Evolutionary conservation across 2,888 invertebrate genomes (phyloP).

Genomic region (Eugnorisma glareosa): DNA sequence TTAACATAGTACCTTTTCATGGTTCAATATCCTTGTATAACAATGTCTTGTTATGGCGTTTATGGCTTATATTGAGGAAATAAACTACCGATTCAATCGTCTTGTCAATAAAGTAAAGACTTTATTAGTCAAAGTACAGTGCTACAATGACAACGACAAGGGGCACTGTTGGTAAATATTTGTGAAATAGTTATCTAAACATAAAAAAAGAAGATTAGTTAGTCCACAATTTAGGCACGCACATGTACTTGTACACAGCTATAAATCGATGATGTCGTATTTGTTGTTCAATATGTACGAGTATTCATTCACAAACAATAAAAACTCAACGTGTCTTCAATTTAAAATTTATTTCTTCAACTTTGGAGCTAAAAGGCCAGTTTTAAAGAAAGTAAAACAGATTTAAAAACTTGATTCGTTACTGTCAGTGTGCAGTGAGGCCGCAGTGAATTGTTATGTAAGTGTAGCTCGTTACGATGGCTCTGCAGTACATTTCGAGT

Average conservation of each 20-base stretch:
- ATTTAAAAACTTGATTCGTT: constrained; percentile 17
- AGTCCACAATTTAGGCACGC: neutral
- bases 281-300: neutral
- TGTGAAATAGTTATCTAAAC: neutral
- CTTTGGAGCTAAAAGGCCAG: constrained; percentile 3
- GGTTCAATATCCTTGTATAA: constrained; percentile 13
- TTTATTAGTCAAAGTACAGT: neutral
- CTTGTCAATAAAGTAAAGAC: neutral
- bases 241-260: neutral
- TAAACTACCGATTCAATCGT: neutral
- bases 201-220: neutral
- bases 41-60: constrained; percentile 7
- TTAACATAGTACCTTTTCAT: constrained; percentile 17
- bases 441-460: constrained; percentile 33
- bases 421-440: constrained; percentile 21
- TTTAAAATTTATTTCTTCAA: too few relatives aligned
- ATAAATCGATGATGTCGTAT: neutral
- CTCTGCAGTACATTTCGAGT: constrained; percentile 25
- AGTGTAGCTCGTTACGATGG: constrained; percentile 34
- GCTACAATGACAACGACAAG: neutral
- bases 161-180: neutral
- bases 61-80: constrained; percentile 9
- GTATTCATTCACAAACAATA: neutral
- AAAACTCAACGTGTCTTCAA: neutral
- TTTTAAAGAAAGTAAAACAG: constrained; percentile 37